A percentile compares a stretch with the other conserved stretches of the same genome.
Conservation (phyloP, 1,140 invertebrate species). For the Micrasema minimum region DNA sequence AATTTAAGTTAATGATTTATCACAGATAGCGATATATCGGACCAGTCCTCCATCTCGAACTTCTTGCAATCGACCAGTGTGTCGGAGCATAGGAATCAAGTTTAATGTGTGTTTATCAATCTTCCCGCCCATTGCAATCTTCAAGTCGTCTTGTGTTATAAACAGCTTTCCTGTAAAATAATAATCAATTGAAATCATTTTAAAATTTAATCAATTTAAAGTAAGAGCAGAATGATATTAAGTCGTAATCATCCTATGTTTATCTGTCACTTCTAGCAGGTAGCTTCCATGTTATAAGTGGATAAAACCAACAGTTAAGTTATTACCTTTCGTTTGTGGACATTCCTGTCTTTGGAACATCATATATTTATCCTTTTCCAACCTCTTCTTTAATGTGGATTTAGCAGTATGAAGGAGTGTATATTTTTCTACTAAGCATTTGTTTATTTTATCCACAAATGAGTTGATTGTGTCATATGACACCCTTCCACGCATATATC, state of each 20-base stretch:
- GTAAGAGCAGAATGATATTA: background rate
- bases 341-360: conserved; percentile 42
- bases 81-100: conserved; percentile 48
- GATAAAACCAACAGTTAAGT: no score
- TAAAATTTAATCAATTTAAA: conserved; percentile 16
- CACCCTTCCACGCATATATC: conserved; percentile 49
- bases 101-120: conserved; percentile 47
- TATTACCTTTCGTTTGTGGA: conserved; percentile 45
- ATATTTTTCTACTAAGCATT: conserved; percentile 49
- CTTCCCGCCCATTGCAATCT: conserved; percentile 45
- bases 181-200: conserved; percentile 1
- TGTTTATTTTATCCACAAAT: conserved; percentile 49
- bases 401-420: conserved; percentile 24
- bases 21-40: conserved; percentile 38
- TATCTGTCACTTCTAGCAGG: background rate
- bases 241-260: no score
- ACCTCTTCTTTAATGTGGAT: conserved; percentile 34
- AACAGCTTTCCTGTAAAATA: conserved; percentile 44
- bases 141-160: conserved; percentile 49
- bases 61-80: conserved; percentile 41
- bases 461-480: conserved; percentile 44
- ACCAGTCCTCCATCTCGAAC: conserved; percentile 35
- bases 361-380: conserved; percentile 35
- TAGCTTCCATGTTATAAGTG: background rate
- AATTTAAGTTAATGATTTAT: no score